These are phyloP conservation scores for Polypterus senegalus DNA, from an alignment of 2,113 vertebrate species.

Conservation along the genomic window DNA sequence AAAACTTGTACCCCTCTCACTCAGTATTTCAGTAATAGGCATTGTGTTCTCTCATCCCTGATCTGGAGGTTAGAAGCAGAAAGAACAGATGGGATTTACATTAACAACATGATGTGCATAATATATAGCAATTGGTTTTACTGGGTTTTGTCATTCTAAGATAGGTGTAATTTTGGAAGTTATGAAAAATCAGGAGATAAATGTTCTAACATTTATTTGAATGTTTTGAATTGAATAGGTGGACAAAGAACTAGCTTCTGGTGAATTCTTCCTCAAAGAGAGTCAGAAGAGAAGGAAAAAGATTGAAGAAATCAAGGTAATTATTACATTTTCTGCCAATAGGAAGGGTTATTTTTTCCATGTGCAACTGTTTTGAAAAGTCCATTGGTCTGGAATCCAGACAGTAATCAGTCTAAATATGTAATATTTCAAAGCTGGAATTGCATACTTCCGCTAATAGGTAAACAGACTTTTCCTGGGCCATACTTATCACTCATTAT, in stretches of 20 bases:
- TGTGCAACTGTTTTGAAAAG: neutral
- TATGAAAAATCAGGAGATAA: neutral
- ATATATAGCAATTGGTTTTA: neutral
- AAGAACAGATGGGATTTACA: too few relatives aligned
- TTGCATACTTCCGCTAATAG: too few relatives aligned
- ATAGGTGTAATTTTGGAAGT: neutral
- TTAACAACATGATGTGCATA: neutral
- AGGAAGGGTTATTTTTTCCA: neutral
- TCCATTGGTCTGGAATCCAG: neutral
- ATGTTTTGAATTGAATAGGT: constrained; percentile 42
- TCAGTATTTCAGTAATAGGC: too few relatives aligned
- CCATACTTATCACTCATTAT: too few relatives aligned
- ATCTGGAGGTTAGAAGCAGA: too few relatives aligned
- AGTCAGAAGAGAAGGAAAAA: constrained; percentile 75
- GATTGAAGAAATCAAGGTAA: constrained; percentile 81
- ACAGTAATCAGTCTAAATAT: neutral
- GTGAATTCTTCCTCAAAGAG: constrained; percentile 86
- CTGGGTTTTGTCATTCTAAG: neutral
- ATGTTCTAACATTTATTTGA: neutral
- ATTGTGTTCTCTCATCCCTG: too few relatives aligned
- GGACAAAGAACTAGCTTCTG: constrained; percentile 82
- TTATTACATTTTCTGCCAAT: neutral
- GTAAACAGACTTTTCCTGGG: too few relatives aligned
- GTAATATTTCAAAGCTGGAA: neutral
- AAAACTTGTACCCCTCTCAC: too few relatives aligned